These are phyloP conservation scores for Synchiropus splendidus DNA, from an alignment of 2,113 vertebrate species.

Conservation along the genomic window DNA sequence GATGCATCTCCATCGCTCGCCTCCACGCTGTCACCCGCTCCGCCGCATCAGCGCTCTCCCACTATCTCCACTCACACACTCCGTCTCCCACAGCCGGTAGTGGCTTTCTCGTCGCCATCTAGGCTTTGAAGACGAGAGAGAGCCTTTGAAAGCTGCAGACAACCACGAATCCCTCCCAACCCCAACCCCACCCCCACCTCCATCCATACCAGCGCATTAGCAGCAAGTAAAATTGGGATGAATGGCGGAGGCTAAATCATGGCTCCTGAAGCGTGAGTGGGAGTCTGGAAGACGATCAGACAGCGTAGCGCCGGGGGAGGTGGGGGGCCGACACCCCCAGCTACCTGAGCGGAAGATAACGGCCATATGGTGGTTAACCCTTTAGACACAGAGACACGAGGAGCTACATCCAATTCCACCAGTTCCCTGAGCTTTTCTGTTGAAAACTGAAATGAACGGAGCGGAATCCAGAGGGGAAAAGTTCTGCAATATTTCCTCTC, in stretches of 20 bases:
- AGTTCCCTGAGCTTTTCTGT: too few relatives aligned
- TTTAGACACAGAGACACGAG: constrained; percentile 24
- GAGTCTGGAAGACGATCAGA: constrained; percentile 44
- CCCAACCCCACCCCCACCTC: too few relatives aligned
- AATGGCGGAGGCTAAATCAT: constrained; percentile 22
- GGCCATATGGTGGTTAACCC: constrained; percentile 18
- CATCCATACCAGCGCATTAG: not conserved
- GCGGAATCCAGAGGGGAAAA: too few relatives aligned
- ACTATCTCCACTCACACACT: constrained; percentile 9
- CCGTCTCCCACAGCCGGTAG: constrained; percentile 32
- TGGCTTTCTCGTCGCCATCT: constrained; percentile 60
- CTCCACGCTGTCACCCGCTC: constrained; percentile 5
- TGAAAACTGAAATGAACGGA: too few relatives aligned
- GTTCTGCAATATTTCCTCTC: too few relatives aligned
- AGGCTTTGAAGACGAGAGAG: constrained; percentile 49
- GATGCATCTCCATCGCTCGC: constrained; percentile 1
- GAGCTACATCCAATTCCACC: too few relatives aligned
- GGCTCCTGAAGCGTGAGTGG: constrained; percentile 23
- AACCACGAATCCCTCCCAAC: constrained; percentile 10
- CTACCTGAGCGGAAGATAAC: constrained; percentile 46
- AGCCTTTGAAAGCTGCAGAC: constrained; percentile 29
- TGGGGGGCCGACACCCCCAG: constrained; percentile 28
- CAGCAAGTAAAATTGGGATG: constrained; percentile 27
- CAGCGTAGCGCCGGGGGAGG: constrained; percentile 14
- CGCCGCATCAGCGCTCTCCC: constrained; percentile 3